Conservation (phyloP, 2,113 vertebrate species). For the Corythornis madagascariensis region DNA sequence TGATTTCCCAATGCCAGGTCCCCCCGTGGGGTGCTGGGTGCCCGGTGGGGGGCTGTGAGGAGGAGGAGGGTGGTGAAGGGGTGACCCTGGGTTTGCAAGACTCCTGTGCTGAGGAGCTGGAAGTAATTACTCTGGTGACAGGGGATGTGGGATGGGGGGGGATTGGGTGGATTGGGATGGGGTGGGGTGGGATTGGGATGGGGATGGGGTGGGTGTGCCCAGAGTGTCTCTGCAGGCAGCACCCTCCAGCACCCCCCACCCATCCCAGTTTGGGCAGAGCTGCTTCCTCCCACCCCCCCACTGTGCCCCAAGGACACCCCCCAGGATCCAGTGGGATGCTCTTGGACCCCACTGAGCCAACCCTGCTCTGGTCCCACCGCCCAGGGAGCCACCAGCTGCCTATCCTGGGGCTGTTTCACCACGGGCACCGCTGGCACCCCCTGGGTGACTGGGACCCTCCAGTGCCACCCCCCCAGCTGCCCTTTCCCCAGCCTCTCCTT, state of each 20-base stretch:
- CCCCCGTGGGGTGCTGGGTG: rapidly evolving
- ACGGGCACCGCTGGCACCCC: rapidly evolving
- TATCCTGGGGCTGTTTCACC: neutral
- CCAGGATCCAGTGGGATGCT: neutral
- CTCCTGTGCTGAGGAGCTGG: neutral
- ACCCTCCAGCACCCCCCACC: rapidly evolving
- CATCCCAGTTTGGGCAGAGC: neutral
- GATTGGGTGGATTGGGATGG: neutral
- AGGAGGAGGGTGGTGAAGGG: neutral
- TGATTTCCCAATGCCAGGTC: rapidly evolving
- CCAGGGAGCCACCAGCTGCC: neutral
- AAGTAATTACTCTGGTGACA: neutral
- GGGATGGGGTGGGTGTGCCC: neutral
- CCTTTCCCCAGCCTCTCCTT: neutral
- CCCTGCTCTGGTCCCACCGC: neutral
- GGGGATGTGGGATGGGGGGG: no score
- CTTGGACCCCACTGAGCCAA: neutral
- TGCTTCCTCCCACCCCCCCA: neutral
- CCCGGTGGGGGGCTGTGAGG: neutral
- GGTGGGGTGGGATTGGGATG: no score
- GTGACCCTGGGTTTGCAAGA: neutral
- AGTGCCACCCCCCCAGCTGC: neutral
- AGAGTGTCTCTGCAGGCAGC: neutral
- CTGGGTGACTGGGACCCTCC: neutral
- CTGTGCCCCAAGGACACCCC: neutral